Evolutionary conservation across 2,888 invertebrate species (phyloP).

Genomic region (Pyrrhia umbra): DNA sequence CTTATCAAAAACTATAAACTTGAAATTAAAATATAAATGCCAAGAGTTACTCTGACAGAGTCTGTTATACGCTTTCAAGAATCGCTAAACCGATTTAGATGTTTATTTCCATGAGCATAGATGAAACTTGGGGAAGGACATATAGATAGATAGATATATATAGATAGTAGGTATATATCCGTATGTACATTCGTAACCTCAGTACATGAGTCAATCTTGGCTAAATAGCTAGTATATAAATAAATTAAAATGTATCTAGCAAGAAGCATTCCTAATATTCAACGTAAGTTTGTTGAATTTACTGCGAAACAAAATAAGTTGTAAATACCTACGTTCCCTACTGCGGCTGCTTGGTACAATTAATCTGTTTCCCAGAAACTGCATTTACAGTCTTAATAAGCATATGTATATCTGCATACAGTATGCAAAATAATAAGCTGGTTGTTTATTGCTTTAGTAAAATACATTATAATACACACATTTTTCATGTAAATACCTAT

Average conservation of each 20-base stretch:
- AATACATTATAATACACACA: neutral
- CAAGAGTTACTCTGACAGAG: too few relatives aligned
- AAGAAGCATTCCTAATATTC: conserved; percentile 11
- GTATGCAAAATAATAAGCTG: conserved; percentile 4
- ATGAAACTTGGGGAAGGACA: too few relatives aligned
- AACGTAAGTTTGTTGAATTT: conserved; percentile 21
- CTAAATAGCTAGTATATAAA: conserved; percentile 9
- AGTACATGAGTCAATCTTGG: too few relatives aligned
- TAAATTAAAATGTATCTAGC: conserved; percentile 8
- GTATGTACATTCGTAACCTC: too few relatives aligned
- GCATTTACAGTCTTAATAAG: conserved; percentile 1
- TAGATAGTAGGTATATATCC: too few relatives aligned
- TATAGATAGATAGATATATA: too few relatives aligned
- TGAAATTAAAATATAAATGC: too few relatives aligned
- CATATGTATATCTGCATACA: neutral
- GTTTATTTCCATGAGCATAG: too few relatives aligned
- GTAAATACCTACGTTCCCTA: neutral
- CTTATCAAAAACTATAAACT: too few relatives aligned
- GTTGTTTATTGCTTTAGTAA: conserved; percentile 1
- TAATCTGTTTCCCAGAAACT: conserved; percentile 11
- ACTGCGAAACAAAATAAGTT: conserved; percentile 17
- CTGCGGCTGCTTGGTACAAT: conserved; percentile 1
- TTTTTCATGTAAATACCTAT: neutral
- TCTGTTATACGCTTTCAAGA: too few relatives aligned
- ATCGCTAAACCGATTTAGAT: too few relatives aligned